These are phyloP conservation scores for Acleris laterana DNA, from an alignment of 2,888 invertebrate species.

Conservation along the genomic window DNA sequence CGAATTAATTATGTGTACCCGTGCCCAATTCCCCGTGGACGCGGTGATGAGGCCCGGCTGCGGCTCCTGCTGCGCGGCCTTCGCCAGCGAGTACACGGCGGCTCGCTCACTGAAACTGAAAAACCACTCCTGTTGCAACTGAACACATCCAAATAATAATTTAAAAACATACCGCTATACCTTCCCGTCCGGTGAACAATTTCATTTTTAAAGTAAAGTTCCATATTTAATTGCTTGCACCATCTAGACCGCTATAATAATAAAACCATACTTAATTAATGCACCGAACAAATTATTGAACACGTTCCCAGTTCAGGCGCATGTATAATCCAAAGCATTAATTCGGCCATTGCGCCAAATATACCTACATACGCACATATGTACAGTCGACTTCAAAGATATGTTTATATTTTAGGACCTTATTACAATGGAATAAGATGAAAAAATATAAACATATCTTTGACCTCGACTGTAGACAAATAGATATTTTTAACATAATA, in stretches of 20 bases:
- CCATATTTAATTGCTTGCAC: constrained; percentile 88
- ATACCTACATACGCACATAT: too few relatives aligned
- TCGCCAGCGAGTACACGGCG: constrained; percentile 91
- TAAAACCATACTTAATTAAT: constrained; percentile 7
- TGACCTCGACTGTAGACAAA: too few relatives aligned
- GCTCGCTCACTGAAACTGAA: constrained; percentile 94
- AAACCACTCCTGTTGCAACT: constrained; percentile 28
- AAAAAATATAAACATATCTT: too few relatives aligned
- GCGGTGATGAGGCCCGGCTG: constrained; percentile 92
- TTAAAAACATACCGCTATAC: constrained; percentile 64
- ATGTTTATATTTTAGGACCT: too few relatives aligned
- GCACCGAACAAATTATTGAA: background rate
- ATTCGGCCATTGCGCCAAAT: too few relatives aligned
- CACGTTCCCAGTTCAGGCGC: too few relatives aligned
- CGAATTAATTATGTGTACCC: constrained; percentile 61
- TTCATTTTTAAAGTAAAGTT: constrained; percentile 94
- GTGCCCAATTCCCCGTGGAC: constrained; percentile 95
- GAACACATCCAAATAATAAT: background rate
- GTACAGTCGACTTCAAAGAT: too few relatives aligned
- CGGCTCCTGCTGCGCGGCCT: constrained; percentile 87
- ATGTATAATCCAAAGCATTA: too few relatives aligned
- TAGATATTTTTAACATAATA: too few relatives aligned
- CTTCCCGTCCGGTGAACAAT: constrained; percentile 94
- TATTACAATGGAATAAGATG: too few relatives aligned
- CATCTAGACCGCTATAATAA: constrained; percentile 87